Evolutionary conservation across 2,113 vertebrate genomes (phyloP), one percentile per base, ranked within the genome.

Genomic region (Lophura nycthemera): DNA sequence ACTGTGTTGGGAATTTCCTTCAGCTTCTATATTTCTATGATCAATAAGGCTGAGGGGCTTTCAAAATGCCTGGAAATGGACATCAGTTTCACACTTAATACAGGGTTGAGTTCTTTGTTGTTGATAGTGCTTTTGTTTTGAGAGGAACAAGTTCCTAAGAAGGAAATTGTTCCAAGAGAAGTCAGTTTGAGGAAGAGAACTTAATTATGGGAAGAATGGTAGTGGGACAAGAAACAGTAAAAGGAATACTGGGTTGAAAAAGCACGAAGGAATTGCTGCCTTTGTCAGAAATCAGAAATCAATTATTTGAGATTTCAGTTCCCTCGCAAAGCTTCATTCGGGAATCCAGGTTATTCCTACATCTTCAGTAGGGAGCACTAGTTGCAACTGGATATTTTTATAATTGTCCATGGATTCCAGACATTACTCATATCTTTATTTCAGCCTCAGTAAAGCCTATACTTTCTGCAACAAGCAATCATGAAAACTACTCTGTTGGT

Each of bases 371-470:
- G 50, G 43, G 38, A 87, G 57, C 79, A 85, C 61, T 48, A 82
- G 40, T 56, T 64, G 42, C 59, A 90, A 71, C 24, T 67, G 42
- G 5, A 47, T 66, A 72, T 75, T 88, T 52, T 61, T 83, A 27
- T 74, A 86, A 80, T 77, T 92, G 52, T 69, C 32, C 47, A 18
- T 10, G 13, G 13, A 29, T 84, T 84, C 34, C 63, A 85, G 89
- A 61, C 74, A 57, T 42, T 57, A 18, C 40, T 86, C 38, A 9
- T 43, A 52, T 47, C 74, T 52, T 89, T 64, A 30, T 9, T 90
- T 82, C 32, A 27, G 43, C 42, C 38, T 8, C 27, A 70, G 43
- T 43, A 74, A 72, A 75, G 18, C 18, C 47, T 66, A 67, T 24
- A 50, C 64, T 83, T 88, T 71, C 73, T 73, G 38, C 60, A 88